Percentiles rank a stretch among this genome's conserved stretches.
These are phyloP conservation scores for Chelmon rostratus DNA, from an alignment of 2,797 vertebrate genomes.

Conservation along the genomic window DNA sequence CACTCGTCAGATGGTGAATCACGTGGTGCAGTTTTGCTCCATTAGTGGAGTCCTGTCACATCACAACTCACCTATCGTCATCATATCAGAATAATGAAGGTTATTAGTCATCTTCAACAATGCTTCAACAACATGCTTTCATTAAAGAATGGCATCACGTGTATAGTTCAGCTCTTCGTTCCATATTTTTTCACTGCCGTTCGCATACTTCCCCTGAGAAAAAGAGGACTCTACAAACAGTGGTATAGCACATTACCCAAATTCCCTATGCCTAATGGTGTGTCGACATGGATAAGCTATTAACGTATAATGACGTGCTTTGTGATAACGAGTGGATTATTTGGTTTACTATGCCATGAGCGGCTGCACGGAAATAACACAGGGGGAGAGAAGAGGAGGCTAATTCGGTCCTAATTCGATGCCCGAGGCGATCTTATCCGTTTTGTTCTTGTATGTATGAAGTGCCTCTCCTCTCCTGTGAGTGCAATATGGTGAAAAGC, in stretches of 20 bases:
- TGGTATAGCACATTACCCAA: constrained; percentile 72
- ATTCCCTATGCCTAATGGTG: constrained; percentile 75
- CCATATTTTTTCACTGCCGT: constrained; percentile 40
- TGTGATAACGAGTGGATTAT: constrained; percentile 78
- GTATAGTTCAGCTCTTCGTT: constrained; percentile 15
- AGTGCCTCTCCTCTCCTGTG: constrained; percentile 67
- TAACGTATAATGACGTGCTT: constrained; percentile 79
- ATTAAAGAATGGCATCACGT: constrained; percentile 37
- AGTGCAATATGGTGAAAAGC: constrained; percentile 65
- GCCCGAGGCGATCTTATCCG: constrained; percentile 65
- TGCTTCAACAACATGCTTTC: constrained; percentile 20
- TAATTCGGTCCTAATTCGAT: constrained; percentile 73
- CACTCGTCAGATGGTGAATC: constrained; percentile 38
- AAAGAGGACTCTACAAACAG: constrained; percentile 50
- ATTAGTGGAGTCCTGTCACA: constrained; percentile 43
- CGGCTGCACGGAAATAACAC: constrained; percentile 75
- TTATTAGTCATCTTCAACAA: constrained; percentile 53
- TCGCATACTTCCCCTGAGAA: constrained; percentile 44
- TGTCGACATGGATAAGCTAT: constrained; percentile 72
- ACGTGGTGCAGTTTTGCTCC: constrained; percentile 37
- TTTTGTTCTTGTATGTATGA: constrained; percentile 73
- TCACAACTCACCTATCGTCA: constrained; percentile 53
- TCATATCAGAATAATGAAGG: constrained; percentile 73
- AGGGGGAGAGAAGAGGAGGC: constrained; percentile 58
- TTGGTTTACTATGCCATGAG: constrained; percentile 78